phyloP scores from a whole-genome alignment of 1,140 invertebrate genomes.

The Drosophila sp. region DNA sequence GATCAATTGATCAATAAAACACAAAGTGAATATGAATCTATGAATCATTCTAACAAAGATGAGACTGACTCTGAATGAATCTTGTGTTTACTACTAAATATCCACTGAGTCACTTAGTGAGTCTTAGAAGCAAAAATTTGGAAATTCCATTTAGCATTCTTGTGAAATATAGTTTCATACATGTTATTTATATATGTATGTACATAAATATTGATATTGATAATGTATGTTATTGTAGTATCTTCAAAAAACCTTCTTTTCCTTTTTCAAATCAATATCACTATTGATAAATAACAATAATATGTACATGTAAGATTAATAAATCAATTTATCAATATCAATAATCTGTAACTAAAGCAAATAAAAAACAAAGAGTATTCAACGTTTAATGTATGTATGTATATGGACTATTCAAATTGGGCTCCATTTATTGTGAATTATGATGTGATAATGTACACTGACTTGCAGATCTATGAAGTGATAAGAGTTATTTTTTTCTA shows the following conservation, averaged over 20 bases:
- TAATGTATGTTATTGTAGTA: no score
- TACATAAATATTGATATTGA: no score
- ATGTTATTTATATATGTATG: no score
- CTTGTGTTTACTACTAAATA: neutral
- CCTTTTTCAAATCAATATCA: no score
- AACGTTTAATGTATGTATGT: no score
- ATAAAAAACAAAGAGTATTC: no score
- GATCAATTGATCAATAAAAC: neutral
- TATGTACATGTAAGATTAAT: no score
- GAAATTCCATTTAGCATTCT: neutral
- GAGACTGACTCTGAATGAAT: neutral
- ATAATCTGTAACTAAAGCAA: no score
- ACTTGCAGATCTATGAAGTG: neutral
- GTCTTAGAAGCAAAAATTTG: neutral
- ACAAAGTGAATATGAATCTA: neutral
- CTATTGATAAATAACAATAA: no score
- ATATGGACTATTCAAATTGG: neutral
- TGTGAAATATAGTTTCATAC: neutral
- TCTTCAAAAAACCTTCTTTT: no score
- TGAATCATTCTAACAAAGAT: neutral
- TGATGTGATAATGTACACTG: conserved; percentile 8
- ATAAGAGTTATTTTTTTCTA: neutral
- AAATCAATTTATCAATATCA: no score
- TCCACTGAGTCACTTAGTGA: neutral
- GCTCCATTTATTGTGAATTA: neutral